Evolutionary conservation across 1,140 invertebrate genomes (phyloP).

Genomic region (Euura lappo): DNA sequence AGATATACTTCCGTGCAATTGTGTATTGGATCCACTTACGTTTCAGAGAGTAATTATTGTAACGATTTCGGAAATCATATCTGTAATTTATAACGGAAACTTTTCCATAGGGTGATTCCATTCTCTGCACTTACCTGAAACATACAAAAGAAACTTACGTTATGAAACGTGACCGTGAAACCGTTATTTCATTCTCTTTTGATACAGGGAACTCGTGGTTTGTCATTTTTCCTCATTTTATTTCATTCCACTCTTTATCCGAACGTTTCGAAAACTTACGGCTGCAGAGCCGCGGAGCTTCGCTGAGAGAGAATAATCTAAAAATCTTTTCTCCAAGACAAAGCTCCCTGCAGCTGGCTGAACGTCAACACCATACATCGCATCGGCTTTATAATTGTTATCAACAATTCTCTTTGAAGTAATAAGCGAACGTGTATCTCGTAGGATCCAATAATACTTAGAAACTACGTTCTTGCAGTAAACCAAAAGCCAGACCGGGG

Average conservation of each 20-base stretch:
- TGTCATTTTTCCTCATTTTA: too few relatives aligned
- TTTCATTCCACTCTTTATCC: too few relatives aligned
- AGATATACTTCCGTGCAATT: background rate
- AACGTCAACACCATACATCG: background rate
- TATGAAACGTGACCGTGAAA: too few relatives aligned
- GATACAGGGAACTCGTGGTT: too few relatives aligned
- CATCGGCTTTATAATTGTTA: background rate
- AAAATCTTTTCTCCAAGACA: background rate
- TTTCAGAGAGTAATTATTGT: too few relatives aligned
- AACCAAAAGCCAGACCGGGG: background rate
- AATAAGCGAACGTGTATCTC: background rate
- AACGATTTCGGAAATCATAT: too few relatives aligned
- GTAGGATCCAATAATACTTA: slow-evolving; percentile 9
- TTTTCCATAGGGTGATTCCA: background rate
- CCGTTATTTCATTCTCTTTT: too few relatives aligned
- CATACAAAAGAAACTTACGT: background rate
- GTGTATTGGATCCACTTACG: too few relatives aligned
- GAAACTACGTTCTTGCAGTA: slow-evolving; percentile 11
- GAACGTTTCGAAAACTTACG: too few relatives aligned
- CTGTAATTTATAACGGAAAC: too few relatives aligned
- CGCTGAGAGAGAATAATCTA: background rate
- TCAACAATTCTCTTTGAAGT: background rate
- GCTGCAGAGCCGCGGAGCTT: background rate
- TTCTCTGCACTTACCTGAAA: background rate
- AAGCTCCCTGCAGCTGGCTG: background rate